phyloP scores from a whole-genome alignment of 2,113 vertebrate species.

The Falcunculus frontatus region DNA sequence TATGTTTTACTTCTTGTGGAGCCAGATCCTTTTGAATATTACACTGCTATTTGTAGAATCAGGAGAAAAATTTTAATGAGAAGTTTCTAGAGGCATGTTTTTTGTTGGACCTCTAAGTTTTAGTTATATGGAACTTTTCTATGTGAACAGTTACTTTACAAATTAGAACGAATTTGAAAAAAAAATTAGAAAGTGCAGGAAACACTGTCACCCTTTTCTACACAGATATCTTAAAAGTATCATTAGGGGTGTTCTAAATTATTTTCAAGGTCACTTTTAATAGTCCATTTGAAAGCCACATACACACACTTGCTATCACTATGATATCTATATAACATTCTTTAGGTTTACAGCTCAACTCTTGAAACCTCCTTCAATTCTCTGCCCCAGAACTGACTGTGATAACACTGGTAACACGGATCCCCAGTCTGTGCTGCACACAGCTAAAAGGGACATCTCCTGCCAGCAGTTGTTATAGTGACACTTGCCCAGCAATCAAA shows the following conservation, averaged over 20 bases:
- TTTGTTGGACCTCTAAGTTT: not conserved
- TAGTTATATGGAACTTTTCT: not conserved
- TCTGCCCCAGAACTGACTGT: not conserved
- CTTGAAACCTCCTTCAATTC: not conserved
- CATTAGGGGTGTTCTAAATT: not conserved
- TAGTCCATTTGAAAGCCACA: not conserved
- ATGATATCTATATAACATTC: not conserved
- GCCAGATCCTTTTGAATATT: not conserved
- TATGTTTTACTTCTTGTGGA: not conserved
- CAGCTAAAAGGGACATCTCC: not conserved
- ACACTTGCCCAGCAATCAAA: not conserved
- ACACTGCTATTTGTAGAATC: not conserved
- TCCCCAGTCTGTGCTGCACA: not conserved
- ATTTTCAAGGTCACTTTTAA: not conserved
- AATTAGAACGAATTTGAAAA: not conserved
- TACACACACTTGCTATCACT: not conserved
- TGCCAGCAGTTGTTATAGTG: not conserved
- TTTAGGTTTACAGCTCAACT: not conserved
- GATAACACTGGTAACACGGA: not conserved
- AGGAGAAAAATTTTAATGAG: not conserved
- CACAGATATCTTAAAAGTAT: not conserved
- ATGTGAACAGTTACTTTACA: not conserved
- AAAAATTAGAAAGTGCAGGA: not conserved
- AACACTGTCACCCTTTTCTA: not conserved
- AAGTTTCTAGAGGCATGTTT: not conserved